Conservation (phyloP, 2,113 vertebrate genomes). For the Pseudopipra pipra region DNA sequence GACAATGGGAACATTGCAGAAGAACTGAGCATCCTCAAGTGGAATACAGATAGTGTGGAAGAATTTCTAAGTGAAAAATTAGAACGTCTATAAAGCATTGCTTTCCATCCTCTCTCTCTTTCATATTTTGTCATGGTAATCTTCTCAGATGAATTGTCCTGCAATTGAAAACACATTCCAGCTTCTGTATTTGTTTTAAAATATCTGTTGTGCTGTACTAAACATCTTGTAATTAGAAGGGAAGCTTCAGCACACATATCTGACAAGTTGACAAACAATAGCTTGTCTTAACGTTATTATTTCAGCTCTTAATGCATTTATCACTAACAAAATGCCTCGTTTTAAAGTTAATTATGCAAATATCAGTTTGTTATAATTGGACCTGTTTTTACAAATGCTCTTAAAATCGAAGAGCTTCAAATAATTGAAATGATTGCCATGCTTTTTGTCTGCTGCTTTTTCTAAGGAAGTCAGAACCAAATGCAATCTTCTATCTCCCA, state of each 20-base stretch:
- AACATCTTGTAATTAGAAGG: constrained; percentile 45
- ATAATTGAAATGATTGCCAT: constrained; percentile 46
- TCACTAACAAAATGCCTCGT: constrained; percentile 47
- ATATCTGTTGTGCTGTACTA: constrained; percentile 15
- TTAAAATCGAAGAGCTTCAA: constrained; percentile 40
- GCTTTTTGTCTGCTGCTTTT: constrained; percentile 38
- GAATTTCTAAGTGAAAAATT: constrained; percentile 97
- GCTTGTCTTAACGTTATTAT: constrained; percentile 28
- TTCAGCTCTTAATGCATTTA: constrained; percentile 33
- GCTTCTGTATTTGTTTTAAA: constrained; percentile 28
- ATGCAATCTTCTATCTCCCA: constrained; percentile 1
- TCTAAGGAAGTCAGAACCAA: constrained; percentile 51
- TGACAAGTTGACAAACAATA: constrained; percentile 57
- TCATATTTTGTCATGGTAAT: constrained; percentile 46
- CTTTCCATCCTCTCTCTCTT: constrained; percentile 7
- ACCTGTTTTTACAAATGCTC: constrained; percentile 39
- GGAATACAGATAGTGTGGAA: constrained; percentile 99
- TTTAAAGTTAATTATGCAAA: constrained; percentile 61
- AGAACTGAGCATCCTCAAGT: constrained; percentile 98
- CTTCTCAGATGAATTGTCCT: constrained; percentile 16
- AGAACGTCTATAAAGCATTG: constrained; percentile 84
- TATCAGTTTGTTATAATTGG: constrained; percentile 57
- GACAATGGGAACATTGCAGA: constrained; percentile 97
- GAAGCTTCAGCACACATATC: constrained; percentile 22
- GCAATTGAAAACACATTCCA: constrained; percentile 41